Evolutionary conservation across 2,797 vertebrate species (phyloP).

Genomic region (Brachyrhaphis roseni): DNA sequence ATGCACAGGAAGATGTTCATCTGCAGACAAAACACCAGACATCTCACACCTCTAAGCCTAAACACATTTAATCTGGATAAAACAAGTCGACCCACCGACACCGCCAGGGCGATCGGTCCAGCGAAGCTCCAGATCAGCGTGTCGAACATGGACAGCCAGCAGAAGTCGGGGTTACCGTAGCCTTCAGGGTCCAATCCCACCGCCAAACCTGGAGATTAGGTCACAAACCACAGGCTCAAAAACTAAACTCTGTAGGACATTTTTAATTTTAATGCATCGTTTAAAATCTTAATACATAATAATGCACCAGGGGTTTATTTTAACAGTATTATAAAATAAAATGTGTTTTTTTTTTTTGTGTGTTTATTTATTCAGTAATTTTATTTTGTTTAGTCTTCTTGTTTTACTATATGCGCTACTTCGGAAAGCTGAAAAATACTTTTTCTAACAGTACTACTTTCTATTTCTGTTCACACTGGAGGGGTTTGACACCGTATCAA

Average conservation of each 20-base stretch:
- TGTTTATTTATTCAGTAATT: neutral
- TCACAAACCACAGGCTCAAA: neutral
- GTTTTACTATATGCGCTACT: neutral
- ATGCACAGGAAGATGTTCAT: conserved; percentile 91
- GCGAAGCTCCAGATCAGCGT: conserved; percentile 95
- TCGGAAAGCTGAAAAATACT: too few relatives aligned
- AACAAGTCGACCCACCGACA: conserved; percentile 82
- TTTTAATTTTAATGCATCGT: neutral
- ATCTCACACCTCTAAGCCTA: neutral
- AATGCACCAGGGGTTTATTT: too few relatives aligned
- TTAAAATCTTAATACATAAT: neutral
- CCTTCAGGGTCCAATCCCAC: conserved; percentile 95
- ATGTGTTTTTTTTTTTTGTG: too few relatives aligned
- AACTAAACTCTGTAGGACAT: neutral
- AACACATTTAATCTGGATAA: neutral
- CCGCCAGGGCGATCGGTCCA: conserved; percentile 86
- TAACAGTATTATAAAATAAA: neutral
- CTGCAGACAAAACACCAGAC: conserved; percentile 66
- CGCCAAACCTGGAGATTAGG: conserved; percentile 84
- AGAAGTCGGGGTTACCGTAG: conserved; percentile 96
- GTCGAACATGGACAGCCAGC: conserved; percentile 94
- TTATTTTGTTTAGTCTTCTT: neutral
- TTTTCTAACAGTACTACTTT: too few relatives aligned
- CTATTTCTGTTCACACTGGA: neutral
- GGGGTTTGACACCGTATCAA: too few relatives aligned